Evolutionary conservation across 2,113 vertebrate species (phyloP).

Genomic region (Peromyscus californicus): DNA sequence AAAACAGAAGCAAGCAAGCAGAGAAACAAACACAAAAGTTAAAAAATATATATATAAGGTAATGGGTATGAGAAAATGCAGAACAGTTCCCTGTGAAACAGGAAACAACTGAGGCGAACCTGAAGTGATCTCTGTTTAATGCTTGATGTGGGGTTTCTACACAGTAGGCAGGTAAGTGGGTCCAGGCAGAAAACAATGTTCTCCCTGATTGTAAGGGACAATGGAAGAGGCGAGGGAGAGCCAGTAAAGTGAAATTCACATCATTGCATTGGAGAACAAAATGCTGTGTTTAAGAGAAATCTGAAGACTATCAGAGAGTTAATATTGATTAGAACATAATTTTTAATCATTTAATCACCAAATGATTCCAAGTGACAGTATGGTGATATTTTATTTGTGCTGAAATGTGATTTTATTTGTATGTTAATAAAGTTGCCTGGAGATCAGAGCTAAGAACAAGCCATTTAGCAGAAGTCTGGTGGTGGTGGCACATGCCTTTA

Average conservation of each 20-base stretch:
- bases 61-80: neutral
- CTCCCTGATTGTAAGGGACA: neutral
- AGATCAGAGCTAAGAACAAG: no score
- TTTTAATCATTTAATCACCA: neutral
- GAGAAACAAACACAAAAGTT: neutral
- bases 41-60: neutral
- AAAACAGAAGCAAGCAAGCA: conserved; percentile 2
- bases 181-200: neutral
- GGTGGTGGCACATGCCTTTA: no score
- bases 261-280: neutral
- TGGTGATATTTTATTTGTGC: no score
- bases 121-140: neutral
- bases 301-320: neutral
- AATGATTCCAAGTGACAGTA: no score
- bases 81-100: neutral
- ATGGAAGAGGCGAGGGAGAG: neutral
- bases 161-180: neutral
- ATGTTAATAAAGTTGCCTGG: no score
- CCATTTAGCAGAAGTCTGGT: no score
- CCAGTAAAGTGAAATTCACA: neutral
- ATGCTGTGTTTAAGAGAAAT: no score
- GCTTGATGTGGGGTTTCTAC: neutral
- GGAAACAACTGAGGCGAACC: neutral
- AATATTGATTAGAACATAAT: neutral
- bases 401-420: no score